Base-by-base conservation (phyloP, 92 coral and sea anemone species). In the Ricordea florida region DNA sequence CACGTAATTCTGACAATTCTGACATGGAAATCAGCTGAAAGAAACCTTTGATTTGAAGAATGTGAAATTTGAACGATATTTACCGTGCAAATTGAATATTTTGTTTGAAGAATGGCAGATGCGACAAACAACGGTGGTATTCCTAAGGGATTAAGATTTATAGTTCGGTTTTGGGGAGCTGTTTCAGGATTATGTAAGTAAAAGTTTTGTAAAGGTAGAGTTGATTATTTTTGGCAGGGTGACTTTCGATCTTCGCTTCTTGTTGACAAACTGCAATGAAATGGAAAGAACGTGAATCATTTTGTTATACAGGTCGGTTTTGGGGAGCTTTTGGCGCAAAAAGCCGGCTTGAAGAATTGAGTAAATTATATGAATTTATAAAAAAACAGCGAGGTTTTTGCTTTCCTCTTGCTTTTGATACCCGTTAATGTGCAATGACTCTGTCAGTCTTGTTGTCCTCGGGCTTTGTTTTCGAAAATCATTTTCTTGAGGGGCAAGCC, bases 131-230 rank as follows among this genome's bases (percentile, higher is more conserved):
- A 41, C 27, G 59, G 58, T 44, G 96, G 83, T 21, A 47, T 92
- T 44, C 98, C 98, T 1, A 87, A 69, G 34, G 90, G 93, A 72
- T 79, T 94, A 77, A 78, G 92, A 26, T 85, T 92, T 44, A 85
- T 94, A 40, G 89, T 94, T 5, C 87, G 90, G 77, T 91, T 85
- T 26, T 94, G 98, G 98, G 98, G 97, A 44, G 92, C 93, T 47
- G 87, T 91, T 49, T 94, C 98, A 35, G 98, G 92, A 31, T 43
- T 94, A 33, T 88, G 98, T 94, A 82, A 91, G 97, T 94, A 69
- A 44, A n/a, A 25, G 23, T 43, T 24, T 15, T 48, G 23, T 48
- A 31, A 23, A 13, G 10, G 7, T 46, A 3, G 5, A 46, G 3
- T 23, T 52, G 16, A 10, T 11, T n/a, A 16, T n/a, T 59, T 66